phyloP scores from a whole-genome alignment of 2,113 vertebrate species.

The Stigmatopora nigra region DNA sequence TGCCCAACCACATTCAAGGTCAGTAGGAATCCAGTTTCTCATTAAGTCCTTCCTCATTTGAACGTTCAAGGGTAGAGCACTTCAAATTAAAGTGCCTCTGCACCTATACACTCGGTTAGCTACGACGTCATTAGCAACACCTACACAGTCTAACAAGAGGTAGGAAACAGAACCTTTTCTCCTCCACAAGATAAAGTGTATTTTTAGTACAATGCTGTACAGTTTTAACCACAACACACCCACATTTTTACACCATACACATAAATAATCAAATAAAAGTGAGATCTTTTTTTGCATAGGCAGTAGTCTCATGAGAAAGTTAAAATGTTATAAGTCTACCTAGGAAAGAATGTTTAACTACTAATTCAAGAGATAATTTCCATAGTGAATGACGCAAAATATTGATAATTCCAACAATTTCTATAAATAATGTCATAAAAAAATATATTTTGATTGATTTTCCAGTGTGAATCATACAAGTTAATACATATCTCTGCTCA shows the following conservation, averaged over 20 bases:
- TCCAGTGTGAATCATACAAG: too few species aligned
- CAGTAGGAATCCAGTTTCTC: background rate
- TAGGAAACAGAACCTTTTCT: background rate
- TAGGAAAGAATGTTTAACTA: too few species aligned
- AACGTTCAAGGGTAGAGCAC: background rate
- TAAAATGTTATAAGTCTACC: too few species aligned
- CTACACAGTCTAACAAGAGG: background rate
- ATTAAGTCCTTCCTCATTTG: background rate
- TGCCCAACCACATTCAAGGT: background rate
- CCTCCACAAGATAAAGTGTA: background rate
- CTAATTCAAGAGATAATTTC: too few species aligned
- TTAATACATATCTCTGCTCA: too few species aligned
- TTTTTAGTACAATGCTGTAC: background rate
- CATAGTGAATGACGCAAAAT: too few species aligned
- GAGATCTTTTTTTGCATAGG: too few species aligned
- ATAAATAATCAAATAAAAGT: background rate
- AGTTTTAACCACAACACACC: background rate
- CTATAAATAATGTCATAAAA: too few species aligned
- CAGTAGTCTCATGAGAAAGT: too few species aligned
- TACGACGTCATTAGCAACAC: background rate
- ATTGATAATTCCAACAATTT: too few species aligned
- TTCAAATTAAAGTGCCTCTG: background rate
- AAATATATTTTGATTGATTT: too few species aligned
- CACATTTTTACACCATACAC: background rate
- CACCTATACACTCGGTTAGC: background rate